A percentile compares a stretch with the other conserved stretches of the same genome.
These are phyloP conservation scores for Dascyllus trimaculatus DNA, from an alignment of 2,113 vertebrate genomes.

Conservation along the genomic window DNA sequence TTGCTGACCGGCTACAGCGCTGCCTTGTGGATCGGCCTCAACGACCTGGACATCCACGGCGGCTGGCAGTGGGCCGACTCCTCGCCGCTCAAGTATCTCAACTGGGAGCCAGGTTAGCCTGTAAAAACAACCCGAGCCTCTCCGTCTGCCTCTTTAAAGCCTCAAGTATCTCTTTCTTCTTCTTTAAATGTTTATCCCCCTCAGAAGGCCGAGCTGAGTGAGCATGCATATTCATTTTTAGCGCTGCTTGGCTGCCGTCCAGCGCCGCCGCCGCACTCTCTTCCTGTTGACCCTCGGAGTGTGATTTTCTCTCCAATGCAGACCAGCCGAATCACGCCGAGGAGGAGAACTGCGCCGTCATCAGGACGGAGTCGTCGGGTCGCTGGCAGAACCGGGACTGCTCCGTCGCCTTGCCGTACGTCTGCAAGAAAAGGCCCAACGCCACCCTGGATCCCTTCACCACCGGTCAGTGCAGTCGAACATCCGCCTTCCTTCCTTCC, in stretches of 20 bases:
- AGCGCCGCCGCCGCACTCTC: background rate
- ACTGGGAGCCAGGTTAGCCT: slow-evolving; percentile 95
- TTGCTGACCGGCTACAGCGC: slow-evolving; percentile 93
- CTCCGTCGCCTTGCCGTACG: slow-evolving; percentile 91
- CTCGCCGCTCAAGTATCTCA: slow-evolving; percentile 95
- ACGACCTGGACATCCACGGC: slow-evolving; percentile 94
- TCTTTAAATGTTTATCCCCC: slow-evolving; percentile 16
- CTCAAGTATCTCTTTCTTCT: slow-evolving; percentile 30
- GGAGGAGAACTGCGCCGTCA: slow-evolving; percentile 94
- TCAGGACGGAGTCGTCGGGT: slow-evolving; percentile 92
- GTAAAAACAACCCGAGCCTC: slow-evolving; percentile 22
- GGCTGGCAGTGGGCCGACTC: slow-evolving; percentile 98
- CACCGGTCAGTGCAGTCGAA: slow-evolving; percentile 77
- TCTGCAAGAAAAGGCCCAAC: slow-evolving; percentile 96
- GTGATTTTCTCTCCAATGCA: slow-evolving; percentile 61
- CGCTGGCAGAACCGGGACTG: slow-evolving; percentile 97
- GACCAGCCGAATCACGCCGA: slow-evolving; percentile 93
- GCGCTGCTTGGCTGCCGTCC: slow-evolving; percentile 4
- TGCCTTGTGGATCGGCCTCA: slow-evolving; percentile 95
- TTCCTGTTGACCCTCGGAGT: slow-evolving; percentile 11
- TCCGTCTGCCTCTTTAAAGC: slow-evolving; percentile 25
- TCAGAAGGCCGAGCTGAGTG: slow-evolving; percentile 41
- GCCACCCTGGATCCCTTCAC: slow-evolving; percentile 86
- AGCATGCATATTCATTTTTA: slow-evolving; percentile 40
- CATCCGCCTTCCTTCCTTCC: no score